Percentiles rank a stretch among this genome's conserved stretches.
phyloP scores from a whole-genome alignment of 2,113 vertebrate species.

The Stomatorhinus ivindoensis region DNA sequence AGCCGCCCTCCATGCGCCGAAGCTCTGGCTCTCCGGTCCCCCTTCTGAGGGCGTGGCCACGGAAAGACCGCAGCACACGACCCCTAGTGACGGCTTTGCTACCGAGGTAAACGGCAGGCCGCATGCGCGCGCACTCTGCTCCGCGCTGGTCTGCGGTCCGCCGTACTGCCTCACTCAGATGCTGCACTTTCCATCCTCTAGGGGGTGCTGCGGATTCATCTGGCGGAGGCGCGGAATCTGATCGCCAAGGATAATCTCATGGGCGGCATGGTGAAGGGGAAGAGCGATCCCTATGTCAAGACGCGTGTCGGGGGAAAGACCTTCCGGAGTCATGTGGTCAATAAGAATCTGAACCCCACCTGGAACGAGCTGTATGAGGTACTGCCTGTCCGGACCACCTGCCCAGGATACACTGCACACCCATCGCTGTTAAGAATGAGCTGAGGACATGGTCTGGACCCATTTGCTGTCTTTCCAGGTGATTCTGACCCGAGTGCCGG shows the following conservation, averaged over 20 bases:
- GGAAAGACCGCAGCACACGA: slow-evolving; percentile 39
- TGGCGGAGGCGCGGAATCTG: slow-evolving; percentile 73
- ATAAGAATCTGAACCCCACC: slow-evolving; percentile 78
- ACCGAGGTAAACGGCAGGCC: slow-evolving; percentile 43
- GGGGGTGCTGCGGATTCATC: not conserved
- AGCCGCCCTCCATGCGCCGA: slow-evolving; percentile 47
- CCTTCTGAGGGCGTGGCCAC: not conserved
- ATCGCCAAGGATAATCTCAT: slow-evolving; percentile 86
- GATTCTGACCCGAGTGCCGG: slow-evolving; percentile 71
- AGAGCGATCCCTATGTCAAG: slow-evolving; percentile 85
- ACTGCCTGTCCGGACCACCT: not conserved
- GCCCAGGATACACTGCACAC: not conserved
- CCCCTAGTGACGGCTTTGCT: slow-evolving; percentile 45
- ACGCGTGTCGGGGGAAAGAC: slow-evolving; percentile 67
- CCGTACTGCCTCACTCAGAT: not conserved
- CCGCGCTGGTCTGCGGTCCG: not conserved
- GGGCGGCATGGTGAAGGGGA: slow-evolving; percentile 79
- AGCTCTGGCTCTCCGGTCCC: not conserved
- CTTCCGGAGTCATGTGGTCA: slow-evolving; percentile 76
- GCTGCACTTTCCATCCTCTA: not conserved
- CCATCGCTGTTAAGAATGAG: not conserved
- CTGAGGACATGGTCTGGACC: not conserved
- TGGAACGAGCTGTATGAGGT: slow-evolving; percentile 91
- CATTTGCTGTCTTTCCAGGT: slow-evolving; percentile 51
- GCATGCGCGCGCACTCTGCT: not conserved